phyloP scores from a whole-genome alignment of 53 echinoderm and acorn worm genomes.

The Astropecten irregularis region DNA sequence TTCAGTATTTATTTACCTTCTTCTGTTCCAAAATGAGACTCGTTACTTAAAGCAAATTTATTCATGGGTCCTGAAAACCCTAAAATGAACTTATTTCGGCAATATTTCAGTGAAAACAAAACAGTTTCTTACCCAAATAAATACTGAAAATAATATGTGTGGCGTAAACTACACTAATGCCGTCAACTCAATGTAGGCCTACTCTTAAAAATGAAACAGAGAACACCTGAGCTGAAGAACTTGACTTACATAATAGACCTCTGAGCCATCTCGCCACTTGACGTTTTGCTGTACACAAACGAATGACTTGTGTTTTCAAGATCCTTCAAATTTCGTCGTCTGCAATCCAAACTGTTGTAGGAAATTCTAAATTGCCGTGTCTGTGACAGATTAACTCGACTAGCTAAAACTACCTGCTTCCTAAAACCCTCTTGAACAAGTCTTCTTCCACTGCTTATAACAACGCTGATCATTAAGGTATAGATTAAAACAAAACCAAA shows the following conservation, averaged over 20 bases:
- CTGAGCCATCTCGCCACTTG: constrained; percentile 36
- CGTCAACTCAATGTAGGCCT: neutral
- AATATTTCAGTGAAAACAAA: too few species aligned
- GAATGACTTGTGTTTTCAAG: neutral
- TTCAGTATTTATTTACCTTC: too few species aligned
- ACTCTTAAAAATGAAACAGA: neutral
- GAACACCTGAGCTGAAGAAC: neutral
- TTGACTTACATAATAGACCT: constrained; percentile 59
- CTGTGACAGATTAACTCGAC: too few species aligned
- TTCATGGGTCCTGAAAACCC: too few species aligned
- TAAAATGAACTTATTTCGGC: too few species aligned
- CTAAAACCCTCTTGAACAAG: neutral
- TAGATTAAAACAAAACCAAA: neutral
- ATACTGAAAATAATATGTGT: too few species aligned
- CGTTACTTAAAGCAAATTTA: too few species aligned
- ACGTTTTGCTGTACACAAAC: neutral
- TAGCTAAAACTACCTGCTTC: neutral
- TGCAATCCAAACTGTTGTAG: neutral
- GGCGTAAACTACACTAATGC: too few species aligned
- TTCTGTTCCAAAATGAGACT: too few species aligned
- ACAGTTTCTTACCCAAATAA: too few species aligned
- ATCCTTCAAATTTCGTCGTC: neutral
- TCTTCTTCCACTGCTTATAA: neutral
- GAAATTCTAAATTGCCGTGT: too few species aligned
- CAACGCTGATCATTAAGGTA: neutral